Evolutionary conservation across 2,113 vertebrate genomes (phyloP).

Genomic region (Alouatta palliata): DNA sequence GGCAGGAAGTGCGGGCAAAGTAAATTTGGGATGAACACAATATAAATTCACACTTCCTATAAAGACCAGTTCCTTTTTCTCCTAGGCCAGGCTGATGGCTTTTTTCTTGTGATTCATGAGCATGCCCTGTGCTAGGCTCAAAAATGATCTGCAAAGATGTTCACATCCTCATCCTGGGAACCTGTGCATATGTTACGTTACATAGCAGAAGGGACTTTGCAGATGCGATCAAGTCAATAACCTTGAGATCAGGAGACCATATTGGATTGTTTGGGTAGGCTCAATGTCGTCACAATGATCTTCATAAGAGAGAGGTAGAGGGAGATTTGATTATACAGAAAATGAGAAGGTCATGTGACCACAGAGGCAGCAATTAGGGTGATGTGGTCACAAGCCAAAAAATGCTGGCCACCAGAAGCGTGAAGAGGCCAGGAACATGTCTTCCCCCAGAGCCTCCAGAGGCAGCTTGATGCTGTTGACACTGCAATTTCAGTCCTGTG

Average conservation of each 20-base stretch:
- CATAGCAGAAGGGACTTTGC: not conserved
- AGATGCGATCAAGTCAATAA: not conserved
- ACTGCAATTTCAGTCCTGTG: not conserved
- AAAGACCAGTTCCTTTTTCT: not conserved
- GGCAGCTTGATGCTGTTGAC: too few relatives aligned
- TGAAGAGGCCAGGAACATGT: not conserved
- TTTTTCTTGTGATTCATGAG: not conserved
- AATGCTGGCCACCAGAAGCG: not conserved
- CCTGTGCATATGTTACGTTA: not conserved
- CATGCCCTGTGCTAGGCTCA: not conserved
- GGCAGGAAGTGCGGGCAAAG: too few relatives aligned
- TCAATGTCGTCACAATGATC: not conserved
- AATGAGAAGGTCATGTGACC: not conserved
- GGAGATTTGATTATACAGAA: not conserved
- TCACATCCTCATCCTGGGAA: not conserved
- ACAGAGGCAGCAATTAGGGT: not conserved
- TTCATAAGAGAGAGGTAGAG: not conserved
- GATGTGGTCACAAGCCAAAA: not conserved
- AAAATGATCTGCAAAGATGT: not conserved
- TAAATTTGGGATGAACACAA: not conserved
- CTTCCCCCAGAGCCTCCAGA: not conserved
- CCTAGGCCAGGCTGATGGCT: not conserved
- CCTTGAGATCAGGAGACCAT: not conserved
- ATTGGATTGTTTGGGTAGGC: not conserved
- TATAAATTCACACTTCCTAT: not conserved